Evolutionary conservation across 2,113 vertebrate species (phyloP), one percentile per base, ranked within the genome.

Genomic region (Psophia crepitans): DNA sequence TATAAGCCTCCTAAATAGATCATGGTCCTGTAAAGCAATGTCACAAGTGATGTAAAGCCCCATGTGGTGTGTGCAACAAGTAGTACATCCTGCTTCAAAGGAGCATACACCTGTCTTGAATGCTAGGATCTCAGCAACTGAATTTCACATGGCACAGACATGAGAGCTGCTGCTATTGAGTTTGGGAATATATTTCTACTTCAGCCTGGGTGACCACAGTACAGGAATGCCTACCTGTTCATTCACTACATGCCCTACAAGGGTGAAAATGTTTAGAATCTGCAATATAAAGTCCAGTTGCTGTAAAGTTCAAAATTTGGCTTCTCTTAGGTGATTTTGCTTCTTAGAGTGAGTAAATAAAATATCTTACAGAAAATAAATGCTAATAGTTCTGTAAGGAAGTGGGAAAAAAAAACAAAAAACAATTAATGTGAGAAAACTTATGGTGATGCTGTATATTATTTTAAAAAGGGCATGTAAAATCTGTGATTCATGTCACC

Each of bases 401-500:
- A 84, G 78, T 32, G 0, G 41, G 60, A 83, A 58, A 1, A 43
- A n/a, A n/a, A n/a, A n/a, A n/a, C n/a, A n/a, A n/a, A n/a, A n/a
- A 23, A 32, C 17, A 46, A n/a, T 14, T 46, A 69, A 1, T 18
- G 19, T 73, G 46, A 16, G 84, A 80, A 84, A 77, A 22, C 13
- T 41, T 33, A 43, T 1, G 5, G 3, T 32, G 9, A 22, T 58
- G 13, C 8, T 74, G 2, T 54, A 56, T 35, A 16, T 19, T 41
- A 27, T 11, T 51, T 76, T 0, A 32, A 77, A 80, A 51, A 54
- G 5, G 11, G 63, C 2, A 6, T 21, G 5, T 32, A 46, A 65
- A 1, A 3, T 63, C n/a, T 81, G 4, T 46, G 20, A 80, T 13
- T 64, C 0, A 0, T 41, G 14, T 48, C 7, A 5, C 13, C 22